Percentiles rank a stretch among this genome's conserved stretches.
These are phyloP conservation scores for Boulengeromyrus knoepffleri DNA, from an alignment of 2,113 vertebrate genomes.

Conservation along the genomic window DNA sequence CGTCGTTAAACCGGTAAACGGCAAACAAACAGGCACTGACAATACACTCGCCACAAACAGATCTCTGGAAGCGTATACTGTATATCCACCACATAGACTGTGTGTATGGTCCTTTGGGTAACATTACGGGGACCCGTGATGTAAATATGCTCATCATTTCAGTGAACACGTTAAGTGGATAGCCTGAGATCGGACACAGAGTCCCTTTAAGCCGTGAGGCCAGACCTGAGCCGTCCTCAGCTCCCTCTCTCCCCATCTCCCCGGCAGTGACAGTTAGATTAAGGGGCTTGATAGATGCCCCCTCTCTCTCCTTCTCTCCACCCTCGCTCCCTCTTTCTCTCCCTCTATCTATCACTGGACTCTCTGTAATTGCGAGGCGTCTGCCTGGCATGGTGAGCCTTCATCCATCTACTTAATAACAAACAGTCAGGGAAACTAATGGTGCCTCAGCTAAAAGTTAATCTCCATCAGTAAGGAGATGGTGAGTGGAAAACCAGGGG, in stretches of 20 bases:
- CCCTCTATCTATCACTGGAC: slow-evolving; percentile 67
- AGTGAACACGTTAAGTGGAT: background rate
- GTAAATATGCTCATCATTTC: background rate
- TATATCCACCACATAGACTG: background rate
- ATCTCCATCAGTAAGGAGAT: slow-evolving; percentile 65
- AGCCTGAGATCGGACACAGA: background rate
- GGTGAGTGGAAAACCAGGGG: slow-evolving; percentile 19
- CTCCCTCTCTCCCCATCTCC: slow-evolving; percentile 32
- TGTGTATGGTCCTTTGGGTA: background rate
- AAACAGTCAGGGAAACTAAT: slow-evolving; percentile 73
- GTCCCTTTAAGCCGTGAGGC: background rate
- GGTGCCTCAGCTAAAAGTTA: slow-evolving; percentile 61
- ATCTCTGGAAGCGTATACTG: background rate
- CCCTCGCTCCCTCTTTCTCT: slow-evolving; percentile 36
- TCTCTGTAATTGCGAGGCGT: slow-evolving; percentile 68
- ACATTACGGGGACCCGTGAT: background rate
- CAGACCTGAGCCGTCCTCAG: background rate
- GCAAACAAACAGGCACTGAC: background rate
- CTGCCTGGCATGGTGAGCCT: slow-evolving; percentile 63
- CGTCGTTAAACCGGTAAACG: background rate
- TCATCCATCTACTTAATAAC: slow-evolving; percentile 77
- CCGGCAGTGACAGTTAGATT: slow-evolving; percentile 69
- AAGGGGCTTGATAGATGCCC: slow-evolving; percentile 63
- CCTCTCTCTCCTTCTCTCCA: slow-evolving; percentile 46
- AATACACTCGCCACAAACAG: background rate